Percentiles rank a stretch among this genome's conserved stretches.
phyloP scores from a whole-genome alignment of 2,113 vertebrate genomes.

The Campylorhamphus procurvoides region DNA sequence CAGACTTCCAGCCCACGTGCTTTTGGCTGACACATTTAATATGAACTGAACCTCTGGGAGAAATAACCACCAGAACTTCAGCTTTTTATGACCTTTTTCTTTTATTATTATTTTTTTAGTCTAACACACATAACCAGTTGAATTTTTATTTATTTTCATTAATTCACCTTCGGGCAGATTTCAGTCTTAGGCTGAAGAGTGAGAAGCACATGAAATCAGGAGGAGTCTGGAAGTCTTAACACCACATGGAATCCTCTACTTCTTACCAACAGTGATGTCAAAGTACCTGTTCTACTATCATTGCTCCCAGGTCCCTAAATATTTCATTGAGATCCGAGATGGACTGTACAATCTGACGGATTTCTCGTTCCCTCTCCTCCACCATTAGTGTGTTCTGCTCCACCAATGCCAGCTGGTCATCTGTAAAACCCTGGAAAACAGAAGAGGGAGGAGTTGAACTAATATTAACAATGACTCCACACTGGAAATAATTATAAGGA shows the following conservation, averaged over 20 bases:
- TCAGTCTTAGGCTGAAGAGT: neutral
- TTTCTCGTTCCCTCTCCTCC: slow-evolving; percentile 91
- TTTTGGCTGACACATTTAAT: neutral
- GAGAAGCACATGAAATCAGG: neutral
- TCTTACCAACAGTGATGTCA: neutral
- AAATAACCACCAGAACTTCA: neutral
- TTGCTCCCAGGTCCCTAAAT: slow-evolving; percentile 92
- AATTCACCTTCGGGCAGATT: neutral
- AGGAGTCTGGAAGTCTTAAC: neutral
- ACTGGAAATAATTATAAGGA: neutral
- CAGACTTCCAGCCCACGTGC: neutral
- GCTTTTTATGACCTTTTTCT: neutral
- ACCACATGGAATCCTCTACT: neutral
- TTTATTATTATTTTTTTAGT: neutral
- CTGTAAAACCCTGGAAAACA: slow-evolving; percentile 87
- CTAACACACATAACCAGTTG: neutral
- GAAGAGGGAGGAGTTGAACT: neutral
- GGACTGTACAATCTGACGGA: slow-evolving; percentile 96
- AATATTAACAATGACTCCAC: neutral
- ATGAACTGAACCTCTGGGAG: neutral
- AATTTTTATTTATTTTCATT: neutral
- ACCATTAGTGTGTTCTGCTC: slow-evolving; percentile 91
- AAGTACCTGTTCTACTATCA: slow-evolving; percentile 96
- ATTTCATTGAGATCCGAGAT: slow-evolving; percentile 97
- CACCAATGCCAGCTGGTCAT: slow-evolving; percentile 90